Base-by-base conservation (phyloP, 2,797 vertebrate genomes). In the Molossus alvarezi region DNA sequence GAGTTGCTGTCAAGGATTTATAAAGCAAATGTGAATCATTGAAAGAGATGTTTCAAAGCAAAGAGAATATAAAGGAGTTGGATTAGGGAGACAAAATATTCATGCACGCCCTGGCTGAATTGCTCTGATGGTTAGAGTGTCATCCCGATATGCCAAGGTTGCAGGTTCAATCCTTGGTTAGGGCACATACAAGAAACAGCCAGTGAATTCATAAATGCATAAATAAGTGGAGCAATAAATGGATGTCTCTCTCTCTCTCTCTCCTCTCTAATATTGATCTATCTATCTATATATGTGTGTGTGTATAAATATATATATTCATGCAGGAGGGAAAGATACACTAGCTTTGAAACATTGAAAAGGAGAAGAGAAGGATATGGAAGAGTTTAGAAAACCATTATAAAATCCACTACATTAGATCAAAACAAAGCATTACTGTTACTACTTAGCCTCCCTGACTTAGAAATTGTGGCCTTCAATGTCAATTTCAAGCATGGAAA, bases 51-150 rank as follows among this genome's bases (percentile, higher is more conserved):
- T 60, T 90, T 94, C 65, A 73, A 85, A 96, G 48, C 77, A 92
- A 95, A 97, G 53, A 85, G 48, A 86, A 67, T 87, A 62, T 41
- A 58, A 91, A 91, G 51, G 53, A 91, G 4, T 76, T 90, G 8
- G 55, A 45, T 71, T 27, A 91, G 20, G 21, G 60, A 90, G 29
- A 45, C 73, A 95, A 90, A 90, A 80, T 84, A 73, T 62, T 91
- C 23, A 80, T n/a, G 41, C 25, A 53, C 18, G n/a, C n/a, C 65
- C 65, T 37, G 65, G n/a, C 65, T n/a, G 33, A 27, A n/a, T 69
- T 18, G 65, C 18, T 37, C n/a, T 33, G n/a, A 20, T 37, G n/a
- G n/a, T 69, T 69, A 69, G n/a, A 69, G 65, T 37, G 33, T 69
- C 65, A 2, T 69, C 65, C n/a, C 33, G 4, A 33, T 37, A 69